Percentiles rank a stretch among this genome's conserved stretches.
These are phyloP conservation scores for Apogon hyalosoma DNA, from an alignment of 2,797 vertebrate species.

Conservation along the genomic window DNA sequence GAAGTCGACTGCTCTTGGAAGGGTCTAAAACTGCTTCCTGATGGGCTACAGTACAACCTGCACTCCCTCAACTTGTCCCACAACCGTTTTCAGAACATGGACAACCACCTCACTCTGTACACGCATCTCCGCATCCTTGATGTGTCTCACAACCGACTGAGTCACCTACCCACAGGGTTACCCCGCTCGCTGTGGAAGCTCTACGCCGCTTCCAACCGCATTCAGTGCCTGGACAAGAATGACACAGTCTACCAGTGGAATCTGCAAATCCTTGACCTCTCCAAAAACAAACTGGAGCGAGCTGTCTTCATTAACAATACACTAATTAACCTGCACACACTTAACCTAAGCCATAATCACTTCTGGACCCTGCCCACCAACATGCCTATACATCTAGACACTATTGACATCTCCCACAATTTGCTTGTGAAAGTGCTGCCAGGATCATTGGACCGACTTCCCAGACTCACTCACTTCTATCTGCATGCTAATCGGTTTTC, in stretches of 20 bases:
- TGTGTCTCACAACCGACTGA: constrained; percentile 91
- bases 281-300: constrained; percentile 92
- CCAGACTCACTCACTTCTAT: constrained; percentile 86
- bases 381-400: constrained; percentile 88
- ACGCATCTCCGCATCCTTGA: constrained; percentile 92
- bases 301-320: constrained; percentile 97
- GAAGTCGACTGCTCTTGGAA: constrained; percentile 93
- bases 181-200: constrained; percentile 96
- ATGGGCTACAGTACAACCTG: constrained; percentile 91
- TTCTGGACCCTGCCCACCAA: constrained; percentile 98
- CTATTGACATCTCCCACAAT: constrained; percentile 92
- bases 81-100: constrained; percentile 90
- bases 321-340: constrained; percentile 86
- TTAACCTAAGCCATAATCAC: constrained; percentile 94
- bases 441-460: constrained; percentile 89
- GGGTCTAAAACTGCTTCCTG: constrained; percentile 89
- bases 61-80: constrained; percentile 92
- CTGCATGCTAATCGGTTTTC: constrained; percentile 94
- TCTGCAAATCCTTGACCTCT: constrained; percentile 90
- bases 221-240: constrained; percentile 92
- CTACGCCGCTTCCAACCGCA: constrained; percentile 88
- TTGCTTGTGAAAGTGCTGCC: constrained; percentile 91
- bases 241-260: constrained; percentile 98
- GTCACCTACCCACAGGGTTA: constrained; percentile 86
- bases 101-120: constrained; percentile 87